Evolutionary conservation across 2,113 vertebrate genomes (phyloP).

Genomic region (Semnopithecus entellus): DNA sequence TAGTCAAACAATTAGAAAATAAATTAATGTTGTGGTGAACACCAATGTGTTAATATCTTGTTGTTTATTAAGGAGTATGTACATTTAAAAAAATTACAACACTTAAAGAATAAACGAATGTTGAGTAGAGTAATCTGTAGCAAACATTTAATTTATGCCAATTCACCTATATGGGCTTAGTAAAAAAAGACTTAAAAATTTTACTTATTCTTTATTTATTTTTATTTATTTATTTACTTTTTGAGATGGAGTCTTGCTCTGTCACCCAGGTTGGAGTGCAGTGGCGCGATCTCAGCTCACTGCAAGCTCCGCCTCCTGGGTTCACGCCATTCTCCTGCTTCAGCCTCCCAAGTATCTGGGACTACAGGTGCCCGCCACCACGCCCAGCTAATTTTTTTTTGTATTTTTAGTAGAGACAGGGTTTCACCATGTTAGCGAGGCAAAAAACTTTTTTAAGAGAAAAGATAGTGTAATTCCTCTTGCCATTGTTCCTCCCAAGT

Average conservation of each 20-base stretch:
- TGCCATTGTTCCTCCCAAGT: not conserved
- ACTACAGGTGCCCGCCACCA: no score
- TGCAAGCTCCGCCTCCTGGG: no score
- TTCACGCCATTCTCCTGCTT: no score
- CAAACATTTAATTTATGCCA: not conserved
- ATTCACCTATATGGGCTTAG: not conserved
- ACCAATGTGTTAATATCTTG: not conserved
- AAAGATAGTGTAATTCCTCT: no score
- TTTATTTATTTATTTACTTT: no score
- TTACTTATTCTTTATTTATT: no score
- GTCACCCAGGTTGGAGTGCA: no score
- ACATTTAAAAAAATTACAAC: not conserved
- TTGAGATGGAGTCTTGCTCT: no score
- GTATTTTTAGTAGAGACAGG: no score
- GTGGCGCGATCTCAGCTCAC: no score
- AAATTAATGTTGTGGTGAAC: not conserved
- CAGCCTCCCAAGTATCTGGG: no score
- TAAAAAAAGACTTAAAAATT: not conserved
- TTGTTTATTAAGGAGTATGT: not conserved
- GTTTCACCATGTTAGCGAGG: no score
- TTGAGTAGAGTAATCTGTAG: not conserved
- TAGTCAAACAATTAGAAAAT: not conserved
- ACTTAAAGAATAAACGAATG: not conserved
- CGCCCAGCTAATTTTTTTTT: fast-evolving
- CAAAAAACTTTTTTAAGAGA: not conserved